Evolutionary conservation across 2,797 vertebrate genomes (phyloP).

Genomic region (Dryobates pubescens): DNA sequence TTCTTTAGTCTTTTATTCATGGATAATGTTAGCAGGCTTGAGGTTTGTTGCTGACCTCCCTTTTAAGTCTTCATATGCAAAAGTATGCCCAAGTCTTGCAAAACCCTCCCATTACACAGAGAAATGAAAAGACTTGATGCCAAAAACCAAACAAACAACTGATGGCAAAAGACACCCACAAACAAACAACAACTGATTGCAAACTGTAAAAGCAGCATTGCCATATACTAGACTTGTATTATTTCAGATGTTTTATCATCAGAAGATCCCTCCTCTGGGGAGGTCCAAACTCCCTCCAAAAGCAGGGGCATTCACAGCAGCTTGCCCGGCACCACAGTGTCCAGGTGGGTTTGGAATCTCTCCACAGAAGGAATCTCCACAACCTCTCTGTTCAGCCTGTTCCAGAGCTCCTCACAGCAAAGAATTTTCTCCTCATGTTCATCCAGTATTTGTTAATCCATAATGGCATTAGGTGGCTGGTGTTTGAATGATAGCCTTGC

Average conservation of each 20-base stretch:
- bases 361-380: too few relatives aligned
- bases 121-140: neutral
- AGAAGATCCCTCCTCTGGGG: neutral
- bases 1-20: neutral
- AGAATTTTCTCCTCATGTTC: too few relatives aligned
- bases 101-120: neutral
- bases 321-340: too few relatives aligned
- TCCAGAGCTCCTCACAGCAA: too few relatives aligned
- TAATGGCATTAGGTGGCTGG: neutral
- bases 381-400: too few relatives aligned
- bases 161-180: neutral
- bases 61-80: neutral
- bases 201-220: neutral
- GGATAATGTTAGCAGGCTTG: neutral
- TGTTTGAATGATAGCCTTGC: neutral
- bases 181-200: neutral
- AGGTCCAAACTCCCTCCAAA: neutral
- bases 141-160: neutral
- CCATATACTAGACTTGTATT: neutral
- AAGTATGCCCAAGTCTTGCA: neutral
- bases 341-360: too few relatives aligned
- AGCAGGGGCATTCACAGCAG: too few relatives aligned
- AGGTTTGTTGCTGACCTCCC: neutral
- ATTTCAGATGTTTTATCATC: neutral
- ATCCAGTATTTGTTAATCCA: too few relatives aligned